Percentiles rank a stretch among this genome's conserved stretches.
Conservation (phyloP, 1,140 invertebrate species). For the Dreissena rostriformis region DNA sequence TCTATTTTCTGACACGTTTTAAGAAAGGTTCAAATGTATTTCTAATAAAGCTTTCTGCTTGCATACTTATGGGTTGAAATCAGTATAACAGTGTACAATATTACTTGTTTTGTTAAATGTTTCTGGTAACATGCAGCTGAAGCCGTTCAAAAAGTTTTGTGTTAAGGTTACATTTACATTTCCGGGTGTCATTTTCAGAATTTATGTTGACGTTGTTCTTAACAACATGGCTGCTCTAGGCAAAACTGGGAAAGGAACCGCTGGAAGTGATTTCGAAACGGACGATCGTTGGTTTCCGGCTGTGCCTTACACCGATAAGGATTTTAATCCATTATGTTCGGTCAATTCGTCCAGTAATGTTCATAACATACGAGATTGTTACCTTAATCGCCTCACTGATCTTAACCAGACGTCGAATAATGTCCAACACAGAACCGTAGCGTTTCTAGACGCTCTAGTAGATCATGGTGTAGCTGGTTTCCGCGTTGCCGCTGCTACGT, state of each 20-base stretch:
- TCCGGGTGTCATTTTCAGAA: constrained; percentile 81
- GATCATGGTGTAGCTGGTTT: constrained; percentile 89
- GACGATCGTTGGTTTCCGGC: constrained; percentile 78
- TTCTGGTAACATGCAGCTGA: too few relatives aligned
- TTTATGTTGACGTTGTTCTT: constrained; percentile 92
- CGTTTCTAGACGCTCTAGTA: constrained; percentile 84
- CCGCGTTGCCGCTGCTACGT: constrained; percentile 69
- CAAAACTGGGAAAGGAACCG: constrained; percentile 67
- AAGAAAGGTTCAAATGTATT: too few relatives aligned
- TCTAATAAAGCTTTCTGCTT: too few relatives aligned
- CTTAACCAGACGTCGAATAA: constrained; percentile 86
- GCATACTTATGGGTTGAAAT: not conserved
- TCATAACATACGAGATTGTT: constrained; percentile 85
- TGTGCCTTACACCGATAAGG: constrained; percentile 80
- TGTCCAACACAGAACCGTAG: constrained; percentile 86
- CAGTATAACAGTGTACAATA: not conserved
- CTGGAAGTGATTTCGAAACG: constrained; percentile 76
- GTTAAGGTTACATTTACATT: not conserved
- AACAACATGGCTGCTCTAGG: constrained; percentile 91
- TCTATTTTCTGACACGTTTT: too few relatives aligned
- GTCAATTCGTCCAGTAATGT: constrained; percentile 73
- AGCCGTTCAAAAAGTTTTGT: not conserved
- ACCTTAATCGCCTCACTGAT: constrained; percentile 87
- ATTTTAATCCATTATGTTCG: constrained; percentile 74
- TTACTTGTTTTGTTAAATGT: too few relatives aligned